These are phyloP conservation scores for Otis tarda DNA, from an alignment of 2,113 vertebrate species.

Conservation along the genomic window DNA sequence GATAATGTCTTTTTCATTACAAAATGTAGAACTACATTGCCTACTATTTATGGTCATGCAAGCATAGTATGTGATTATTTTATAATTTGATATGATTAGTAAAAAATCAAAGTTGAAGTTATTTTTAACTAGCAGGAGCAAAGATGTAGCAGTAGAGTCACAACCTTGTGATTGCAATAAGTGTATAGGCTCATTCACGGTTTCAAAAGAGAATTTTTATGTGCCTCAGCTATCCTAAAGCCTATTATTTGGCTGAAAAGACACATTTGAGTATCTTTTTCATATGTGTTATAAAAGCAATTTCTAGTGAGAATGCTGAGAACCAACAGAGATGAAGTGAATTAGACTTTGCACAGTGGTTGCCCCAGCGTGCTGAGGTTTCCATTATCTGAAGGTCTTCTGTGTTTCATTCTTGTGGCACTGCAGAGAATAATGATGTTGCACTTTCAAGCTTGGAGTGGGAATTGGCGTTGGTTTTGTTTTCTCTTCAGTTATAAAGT, in stretches of 20 bases:
- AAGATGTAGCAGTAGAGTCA: not conserved
- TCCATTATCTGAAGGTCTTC: not conserved
- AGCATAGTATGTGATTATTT: not conserved
- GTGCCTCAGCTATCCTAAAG: not conserved
- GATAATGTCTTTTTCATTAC: not conserved
- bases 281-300: not conserved
- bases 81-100: not conserved
- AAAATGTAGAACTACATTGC: not conserved
- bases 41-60: not conserved
- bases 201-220: not conserved
- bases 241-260: not conserved
- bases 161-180: not conserved
- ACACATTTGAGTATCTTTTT: not conserved
- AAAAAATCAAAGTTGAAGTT: not conserved
- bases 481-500: not conserved
- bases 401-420: not conserved
- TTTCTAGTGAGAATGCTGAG: not conserved
- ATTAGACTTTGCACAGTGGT: not conserved
- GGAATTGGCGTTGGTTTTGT: not conserved
- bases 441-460: not conserved
- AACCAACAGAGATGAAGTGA: not conserved
- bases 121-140: not conserved
- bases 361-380: not conserved
- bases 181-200: not conserved
- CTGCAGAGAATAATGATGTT: not conserved